Percentiles rank a stretch among this genome's conserved stretches.
phyloP scores from a whole-genome alignment of 2,888 invertebrate genomes.

The Scrobipalpa atriplicella region DNA sequence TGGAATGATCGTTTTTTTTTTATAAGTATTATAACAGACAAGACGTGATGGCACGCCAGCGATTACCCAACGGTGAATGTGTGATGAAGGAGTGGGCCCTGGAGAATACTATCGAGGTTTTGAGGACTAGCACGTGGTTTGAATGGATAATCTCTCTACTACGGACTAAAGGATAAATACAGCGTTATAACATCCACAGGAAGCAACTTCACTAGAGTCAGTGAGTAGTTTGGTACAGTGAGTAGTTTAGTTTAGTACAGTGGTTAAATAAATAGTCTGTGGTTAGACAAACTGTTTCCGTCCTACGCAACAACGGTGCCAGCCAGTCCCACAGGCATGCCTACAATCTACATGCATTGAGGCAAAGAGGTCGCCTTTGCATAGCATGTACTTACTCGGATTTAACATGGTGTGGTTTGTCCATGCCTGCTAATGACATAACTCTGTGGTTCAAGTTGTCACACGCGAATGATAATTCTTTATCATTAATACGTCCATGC shows the following conservation, averaged over 20 bases:
- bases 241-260: too few relatives aligned
- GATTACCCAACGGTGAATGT: neutral
- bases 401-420: too few relatives aligned
- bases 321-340: constrained; percentile 18
- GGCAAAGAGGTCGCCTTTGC: constrained; percentile 46
- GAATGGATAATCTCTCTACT: neutral
- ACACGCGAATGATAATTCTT: too few relatives aligned
- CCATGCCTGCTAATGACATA: too few relatives aligned
- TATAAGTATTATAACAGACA: neutral
- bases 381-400: neutral
- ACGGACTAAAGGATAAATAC: neutral
- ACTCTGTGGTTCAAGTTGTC: too few relatives aligned
- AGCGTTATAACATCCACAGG: too few relatives aligned
- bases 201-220: too few relatives aligned
- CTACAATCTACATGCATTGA: constrained; percentile 45
- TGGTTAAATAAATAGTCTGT: neutral
- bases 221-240: too few relatives aligned
- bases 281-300: neutral
- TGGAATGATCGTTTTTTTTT: too few relatives aligned
- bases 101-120: constrained; percentile 5
- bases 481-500: too few relatives aligned
- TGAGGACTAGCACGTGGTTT: neutral
- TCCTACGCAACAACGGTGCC: constrained; percentile 16
- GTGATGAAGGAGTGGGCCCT: neutral
- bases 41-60: neutral